Evolutionary conservation across 2,113 vertebrate genomes (phyloP).

Genomic region (Sterrhoptilus dennistouni): DNA sequence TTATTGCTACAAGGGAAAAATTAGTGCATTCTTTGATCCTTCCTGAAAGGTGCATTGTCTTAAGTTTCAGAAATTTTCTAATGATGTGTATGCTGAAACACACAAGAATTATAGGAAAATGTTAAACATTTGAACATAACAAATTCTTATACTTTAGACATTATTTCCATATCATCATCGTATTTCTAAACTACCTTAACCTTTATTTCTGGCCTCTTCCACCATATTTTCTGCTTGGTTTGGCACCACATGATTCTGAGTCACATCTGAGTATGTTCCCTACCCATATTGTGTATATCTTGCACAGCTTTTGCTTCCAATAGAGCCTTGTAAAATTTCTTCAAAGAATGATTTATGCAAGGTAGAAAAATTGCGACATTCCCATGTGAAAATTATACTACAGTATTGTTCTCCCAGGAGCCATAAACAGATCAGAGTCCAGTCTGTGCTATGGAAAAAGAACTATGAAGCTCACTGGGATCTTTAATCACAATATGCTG

Average conservation of each 20-base stretch:
- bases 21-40: neutral
- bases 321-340: slow-evolving; percentile 38
- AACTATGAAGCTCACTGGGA: slow-evolving; percentile 62
- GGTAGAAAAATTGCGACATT: slow-evolving; percentile 50
- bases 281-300: neutral
- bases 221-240: neutral
- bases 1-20: neutral
- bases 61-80: neutral
- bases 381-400: slow-evolving; percentile 56
- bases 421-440: slow-evolving; percentile 64
- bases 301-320: neutral
- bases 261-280: neutral
- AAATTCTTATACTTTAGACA: neutral
- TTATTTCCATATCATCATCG: neutral
- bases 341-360: slow-evolving; percentile 51
- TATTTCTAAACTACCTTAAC: neutral
- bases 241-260: fast-evolving
- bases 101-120: neutral
- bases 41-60: neutral
- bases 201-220: neutral
- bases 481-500: slow-evolving; percentile 66
- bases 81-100: neutral
- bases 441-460: slow-evolving; percentile 63
- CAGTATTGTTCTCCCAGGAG: slow-evolving; percentile 61
- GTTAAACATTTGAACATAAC: neutral